Evolutionary conservation across 1,140 invertebrate species (phyloP).

Genomic region (Orchesella cincta): DNA sequence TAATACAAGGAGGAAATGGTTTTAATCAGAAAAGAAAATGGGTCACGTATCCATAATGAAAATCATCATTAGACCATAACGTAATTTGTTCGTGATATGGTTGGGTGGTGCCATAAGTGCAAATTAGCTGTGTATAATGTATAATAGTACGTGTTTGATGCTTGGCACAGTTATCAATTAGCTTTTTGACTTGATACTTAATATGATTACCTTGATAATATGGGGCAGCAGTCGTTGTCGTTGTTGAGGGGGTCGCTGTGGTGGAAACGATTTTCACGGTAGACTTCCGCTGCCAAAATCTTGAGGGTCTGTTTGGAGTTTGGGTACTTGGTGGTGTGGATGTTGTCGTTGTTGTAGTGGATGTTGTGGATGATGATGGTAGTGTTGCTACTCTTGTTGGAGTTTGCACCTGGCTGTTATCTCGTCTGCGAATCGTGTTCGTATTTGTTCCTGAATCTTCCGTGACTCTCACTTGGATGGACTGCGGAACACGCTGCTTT

Average conservation of each 20-base stretch:
- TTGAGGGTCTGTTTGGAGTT: background rate
- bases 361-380: background rate
- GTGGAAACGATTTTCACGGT: conserved; percentile 11
- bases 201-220: conserved; percentile 33
- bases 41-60: background rate
- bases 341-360: background rate
- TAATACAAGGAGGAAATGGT: background rate
- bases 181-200: background rate
- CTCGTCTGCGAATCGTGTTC: conserved; percentile 8
- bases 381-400: background rate
- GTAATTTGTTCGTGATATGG: background rate
- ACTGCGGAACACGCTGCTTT: background rate
- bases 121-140: too few relatives aligned
- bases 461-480: background rate
- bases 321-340: background rate
- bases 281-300: conserved; percentile 21
- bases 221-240: conserved; percentile 34
- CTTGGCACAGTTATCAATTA: background rate
- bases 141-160: too few relatives aligned
- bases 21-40: too few relatives aligned
- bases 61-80: background rate
- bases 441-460: background rate
- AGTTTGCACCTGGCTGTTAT: conserved; percentile 1
- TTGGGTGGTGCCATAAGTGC: background rate
- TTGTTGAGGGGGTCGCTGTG: conserved; percentile 32